These are phyloP conservation scores for Colletes gigas DNA, from an alignment of 1,140 invertebrate genomes.

Conservation along the genomic window DNA sequence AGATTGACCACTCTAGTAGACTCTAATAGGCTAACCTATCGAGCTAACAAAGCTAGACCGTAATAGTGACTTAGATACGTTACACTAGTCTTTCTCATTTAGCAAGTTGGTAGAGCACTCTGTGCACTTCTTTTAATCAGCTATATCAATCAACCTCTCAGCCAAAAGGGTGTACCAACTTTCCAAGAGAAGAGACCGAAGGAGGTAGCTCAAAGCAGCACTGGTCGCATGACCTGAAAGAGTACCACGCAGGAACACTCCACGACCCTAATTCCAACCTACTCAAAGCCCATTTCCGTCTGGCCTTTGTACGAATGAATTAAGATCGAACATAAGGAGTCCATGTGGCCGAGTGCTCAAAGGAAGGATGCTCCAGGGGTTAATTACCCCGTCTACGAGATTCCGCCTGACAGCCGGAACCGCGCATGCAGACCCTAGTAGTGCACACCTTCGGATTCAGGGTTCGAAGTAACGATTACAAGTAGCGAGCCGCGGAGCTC, in stretches of 20 bases:
- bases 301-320: background rate
- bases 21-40: too few species aligned
- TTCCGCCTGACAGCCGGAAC: background rate
- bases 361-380: conserved; percentile 23
- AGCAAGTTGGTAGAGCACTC: too few species aligned
- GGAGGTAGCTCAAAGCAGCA: background rate
- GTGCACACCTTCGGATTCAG: conserved; percentile 24
- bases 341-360: background rate
- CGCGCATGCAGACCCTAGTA: background rate
- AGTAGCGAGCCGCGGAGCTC: conserved; percentile 18
- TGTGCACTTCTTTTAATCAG: too few species aligned
- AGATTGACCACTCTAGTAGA: too few species aligned
- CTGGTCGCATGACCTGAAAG: background rate
- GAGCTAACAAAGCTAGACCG: too few species aligned
- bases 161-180: too few species aligned
- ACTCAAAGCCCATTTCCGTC: background rate
- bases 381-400: conserved; percentile 18
- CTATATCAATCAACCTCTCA: too few species aligned
- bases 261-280: background rate
- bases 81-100: too few species aligned
- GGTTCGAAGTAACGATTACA: conserved; percentile 34
- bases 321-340: background rate
- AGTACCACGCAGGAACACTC: background rate
- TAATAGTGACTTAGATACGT: too few species aligned
- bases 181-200: too few species aligned